These are phyloP conservation scores for Pheosia tremula DNA, from an alignment of 2,888 invertebrate genomes.

Conservation along the genomic window DNA sequence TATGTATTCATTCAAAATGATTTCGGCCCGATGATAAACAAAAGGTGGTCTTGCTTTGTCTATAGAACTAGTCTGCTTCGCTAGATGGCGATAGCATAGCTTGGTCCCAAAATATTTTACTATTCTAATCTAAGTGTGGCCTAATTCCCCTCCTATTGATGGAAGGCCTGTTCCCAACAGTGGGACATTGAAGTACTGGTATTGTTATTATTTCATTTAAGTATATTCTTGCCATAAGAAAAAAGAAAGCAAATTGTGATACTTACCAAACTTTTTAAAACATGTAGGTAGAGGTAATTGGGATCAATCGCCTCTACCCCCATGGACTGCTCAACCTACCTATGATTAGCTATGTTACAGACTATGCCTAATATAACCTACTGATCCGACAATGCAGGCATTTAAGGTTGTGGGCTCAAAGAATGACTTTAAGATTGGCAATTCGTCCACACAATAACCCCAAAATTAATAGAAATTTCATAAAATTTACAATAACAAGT, in stretches of 20 bases:
- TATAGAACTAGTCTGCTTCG: not conserved
- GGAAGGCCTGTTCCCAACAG: too few relatives aligned
- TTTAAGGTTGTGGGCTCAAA: constrained; percentile 45
- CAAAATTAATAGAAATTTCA: too few relatives aligned
- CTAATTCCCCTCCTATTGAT: too few relatives aligned
- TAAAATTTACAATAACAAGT: constrained; percentile 23
- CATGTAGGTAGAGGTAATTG: too few relatives aligned
- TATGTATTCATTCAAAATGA: constrained; percentile 65
- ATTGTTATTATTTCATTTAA: not conserved
- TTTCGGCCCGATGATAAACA: constrained; percentile 43
- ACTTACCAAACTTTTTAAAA: not conserved
- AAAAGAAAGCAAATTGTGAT: not conserved
- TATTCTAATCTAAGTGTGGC: too few relatives aligned
- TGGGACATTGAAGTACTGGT: too few relatives aligned
- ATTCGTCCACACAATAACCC: constrained; percentile 25
- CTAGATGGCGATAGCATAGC: constrained; percentile 4
- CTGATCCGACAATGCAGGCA: not conserved
- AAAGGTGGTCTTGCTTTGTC: constrained; percentile 61
- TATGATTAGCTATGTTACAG: too few relatives aligned
- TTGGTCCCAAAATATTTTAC: not conserved
- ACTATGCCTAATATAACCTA: too few relatives aligned
- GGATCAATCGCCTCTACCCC: too few relatives aligned
- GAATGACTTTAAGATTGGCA: constrained; percentile 48
- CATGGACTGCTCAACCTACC: too few relatives aligned
- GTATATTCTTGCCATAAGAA: constrained; percentile 4